phyloP scores from a whole-genome alignment of 2,888 invertebrate genomes.

The Chymomyza fuscimana region DNA sequence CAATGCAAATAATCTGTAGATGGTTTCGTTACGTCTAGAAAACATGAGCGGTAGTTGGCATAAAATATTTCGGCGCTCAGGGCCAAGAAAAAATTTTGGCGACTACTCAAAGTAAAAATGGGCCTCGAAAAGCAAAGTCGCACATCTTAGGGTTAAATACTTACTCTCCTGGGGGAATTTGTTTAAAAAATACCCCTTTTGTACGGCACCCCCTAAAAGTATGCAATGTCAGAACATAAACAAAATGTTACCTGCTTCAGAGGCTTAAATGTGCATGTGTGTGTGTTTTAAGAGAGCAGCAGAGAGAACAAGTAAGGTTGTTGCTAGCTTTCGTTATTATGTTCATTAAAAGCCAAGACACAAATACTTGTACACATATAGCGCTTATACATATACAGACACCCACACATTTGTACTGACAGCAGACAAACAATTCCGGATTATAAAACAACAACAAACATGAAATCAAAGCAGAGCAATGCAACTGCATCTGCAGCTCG shows the following conservation, averaged over 20 bases:
- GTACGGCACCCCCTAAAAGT: constrained; percentile 1
- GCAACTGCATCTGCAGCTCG: background rate
- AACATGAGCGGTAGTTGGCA: too few relatives aligned
- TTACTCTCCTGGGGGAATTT: too few relatives aligned
- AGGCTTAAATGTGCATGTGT: constrained; percentile 25
- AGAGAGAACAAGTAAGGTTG: constrained; percentile 18
- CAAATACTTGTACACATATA: constrained; percentile 8
- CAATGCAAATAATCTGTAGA: too few relatives aligned
- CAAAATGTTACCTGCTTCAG: constrained; percentile 19
- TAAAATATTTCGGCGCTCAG: too few relatives aligned
- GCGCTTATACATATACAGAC: background rate
- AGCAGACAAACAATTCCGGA: constrained; percentile 55
- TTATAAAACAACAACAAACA: constrained; percentile 28
- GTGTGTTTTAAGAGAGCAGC: constrained; percentile 20
- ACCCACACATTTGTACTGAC: constrained; percentile 9
- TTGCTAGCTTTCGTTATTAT: constrained; percentile 33
- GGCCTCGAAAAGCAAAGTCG: too few relatives aligned
- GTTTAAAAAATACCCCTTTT: too few relatives aligned
- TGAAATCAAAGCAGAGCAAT: background rate
- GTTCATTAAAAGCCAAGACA: constrained; percentile 54
- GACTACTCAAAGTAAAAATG: too few relatives aligned
- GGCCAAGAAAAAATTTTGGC: too few relatives aligned
- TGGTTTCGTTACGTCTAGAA: too few relatives aligned
- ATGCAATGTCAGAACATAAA: constrained; percentile 39
- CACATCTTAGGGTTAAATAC: too few relatives aligned